phyloP scores from a whole-genome alignment of 2,888 invertebrate species.

The Notodonta ziczac region DNA sequence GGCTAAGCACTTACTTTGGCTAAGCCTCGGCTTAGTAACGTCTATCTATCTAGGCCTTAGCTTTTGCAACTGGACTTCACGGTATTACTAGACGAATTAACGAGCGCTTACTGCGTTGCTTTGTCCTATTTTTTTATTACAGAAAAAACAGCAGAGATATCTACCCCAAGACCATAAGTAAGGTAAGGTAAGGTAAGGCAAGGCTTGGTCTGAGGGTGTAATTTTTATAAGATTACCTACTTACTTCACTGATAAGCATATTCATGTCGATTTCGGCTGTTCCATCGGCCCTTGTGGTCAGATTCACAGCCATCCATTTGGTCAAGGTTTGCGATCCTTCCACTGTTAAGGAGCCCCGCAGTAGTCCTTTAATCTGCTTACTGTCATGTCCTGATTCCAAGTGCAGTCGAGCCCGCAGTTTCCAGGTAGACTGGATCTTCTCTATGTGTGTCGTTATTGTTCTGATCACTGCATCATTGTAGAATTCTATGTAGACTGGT shows the following conservation, averaged over 20 bases:
- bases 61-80: too few relatives aligned
- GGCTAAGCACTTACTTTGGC: too few relatives aligned
- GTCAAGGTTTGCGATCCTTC: slow-evolving; percentile 61
- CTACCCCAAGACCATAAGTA: too few relatives aligned
- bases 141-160: too few relatives aligned
- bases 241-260: slow-evolving; percentile 66
- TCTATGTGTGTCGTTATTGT: slow-evolving; percentile 81
- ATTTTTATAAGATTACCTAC: slow-evolving; percentile 5
- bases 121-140: too few relatives aligned
- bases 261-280: slow-evolving; percentile 56
- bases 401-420: slow-evolving; percentile 54
- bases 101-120: too few relatives aligned
- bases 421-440: slow-evolving; percentile 57
- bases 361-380: slow-evolving; percentile 51
- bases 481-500: slow-evolving; percentile 87
- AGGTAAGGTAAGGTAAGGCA: too few relatives aligned
- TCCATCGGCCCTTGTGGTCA: slow-evolving; percentile 54
- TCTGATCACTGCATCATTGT: slow-evolving; percentile 86
- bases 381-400: slow-evolving; percentile 56
- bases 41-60: too few relatives aligned
- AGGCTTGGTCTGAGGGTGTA: too few relatives aligned
- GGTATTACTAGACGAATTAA: too few relatives aligned
- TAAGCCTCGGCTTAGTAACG: too few relatives aligned
- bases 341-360: slow-evolving; percentile 57
- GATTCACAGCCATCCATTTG: slow-evolving; percentile 46